Evolutionary conservation across 2,797 vertebrate genomes (phyloP).

Genomic region (Numenius phaeopus): DNA sequence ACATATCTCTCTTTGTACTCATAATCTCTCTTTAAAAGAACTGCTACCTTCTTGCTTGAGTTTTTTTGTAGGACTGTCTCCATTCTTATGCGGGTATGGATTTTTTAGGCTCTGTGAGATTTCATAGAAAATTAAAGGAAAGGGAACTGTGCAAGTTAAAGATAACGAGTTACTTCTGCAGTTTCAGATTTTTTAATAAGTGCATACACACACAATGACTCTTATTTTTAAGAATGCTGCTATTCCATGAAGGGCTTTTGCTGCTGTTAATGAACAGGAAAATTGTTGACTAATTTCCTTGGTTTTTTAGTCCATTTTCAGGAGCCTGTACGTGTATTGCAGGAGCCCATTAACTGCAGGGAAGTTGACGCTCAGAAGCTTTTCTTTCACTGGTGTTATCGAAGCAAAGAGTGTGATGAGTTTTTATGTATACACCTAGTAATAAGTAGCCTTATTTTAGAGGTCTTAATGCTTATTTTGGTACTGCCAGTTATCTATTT

Average conservation of each 20-base stretch:
- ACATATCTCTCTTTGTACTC: background rate
- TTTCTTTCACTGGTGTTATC: background rate
- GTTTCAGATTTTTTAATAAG: background rate
- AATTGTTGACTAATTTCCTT: background rate
- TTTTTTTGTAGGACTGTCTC: background rate
- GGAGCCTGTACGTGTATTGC: background rate
- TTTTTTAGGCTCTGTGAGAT: background rate
- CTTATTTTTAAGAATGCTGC: background rate
- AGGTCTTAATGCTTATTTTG: background rate
- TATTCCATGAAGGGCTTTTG: background rate
- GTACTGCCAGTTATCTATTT: background rate
- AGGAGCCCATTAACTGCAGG: background rate
- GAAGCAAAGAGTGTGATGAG: background rate
- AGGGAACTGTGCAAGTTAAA: background rate
- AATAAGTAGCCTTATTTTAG: background rate
- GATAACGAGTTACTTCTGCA: background rate
- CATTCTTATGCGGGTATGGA: background rate
- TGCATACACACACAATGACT: fast-evolving
- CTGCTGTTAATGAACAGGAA: background rate
- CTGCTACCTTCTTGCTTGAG: background rate
- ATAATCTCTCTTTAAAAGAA: background rate
- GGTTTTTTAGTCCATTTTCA: background rate
- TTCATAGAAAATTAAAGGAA: background rate
- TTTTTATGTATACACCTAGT: background rate
- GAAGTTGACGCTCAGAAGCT: background rate